Evolutionary conservation across 2,113 vertebrate species (phyloP), one percentile per base, ranked within the genome.

Genomic region (Oxyruncus cristatus): DNA sequence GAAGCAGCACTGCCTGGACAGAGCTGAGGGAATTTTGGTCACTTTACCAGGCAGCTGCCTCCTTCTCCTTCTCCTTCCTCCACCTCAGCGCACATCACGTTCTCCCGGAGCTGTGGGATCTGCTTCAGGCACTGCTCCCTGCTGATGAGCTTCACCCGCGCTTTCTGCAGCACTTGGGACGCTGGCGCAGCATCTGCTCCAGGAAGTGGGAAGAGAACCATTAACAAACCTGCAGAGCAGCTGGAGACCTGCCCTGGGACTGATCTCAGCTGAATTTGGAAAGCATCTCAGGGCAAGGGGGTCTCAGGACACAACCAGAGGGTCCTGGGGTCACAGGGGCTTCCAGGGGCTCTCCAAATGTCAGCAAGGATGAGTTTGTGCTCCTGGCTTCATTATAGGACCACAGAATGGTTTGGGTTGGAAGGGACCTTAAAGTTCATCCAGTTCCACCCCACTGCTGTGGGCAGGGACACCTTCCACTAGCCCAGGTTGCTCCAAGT

Each of bases 31-130:
- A 74, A 20, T 24, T 18, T 28, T 15, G 9, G 8, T 91, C 12
- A 24, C 8, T 47, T 95, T 97, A 98, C 98, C 97, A 98, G 85
- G 74, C 97, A 97, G 58, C 66, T 1, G 2, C 68, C 83, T 46
- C 37, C 78, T 42, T 37, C 83, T 46, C 37, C 78, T 42, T 37
- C 46, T 26, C 27, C 88, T 39, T 47, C 39, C 49, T 58, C 16
- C 8, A 33, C 28, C 24, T 87, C 66, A 8, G 97, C 95, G 33
- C 98, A 98, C n/a, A 98, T 28, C 96, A 94, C 14, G 5, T 93
- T 93, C 42, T 16, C 79, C 20, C 28, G 83, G 3, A 98, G 20
- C 3, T 83, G 4, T 2, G 75, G 78, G 24, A 97, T 7, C 8
- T 5, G 4, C 8, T 84, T 0, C 46, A 41, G 55, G 35, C 98